Base-by-base conservation (phyloP, 2,888 invertebrate species). In the Palloptera scutellata region DNA sequence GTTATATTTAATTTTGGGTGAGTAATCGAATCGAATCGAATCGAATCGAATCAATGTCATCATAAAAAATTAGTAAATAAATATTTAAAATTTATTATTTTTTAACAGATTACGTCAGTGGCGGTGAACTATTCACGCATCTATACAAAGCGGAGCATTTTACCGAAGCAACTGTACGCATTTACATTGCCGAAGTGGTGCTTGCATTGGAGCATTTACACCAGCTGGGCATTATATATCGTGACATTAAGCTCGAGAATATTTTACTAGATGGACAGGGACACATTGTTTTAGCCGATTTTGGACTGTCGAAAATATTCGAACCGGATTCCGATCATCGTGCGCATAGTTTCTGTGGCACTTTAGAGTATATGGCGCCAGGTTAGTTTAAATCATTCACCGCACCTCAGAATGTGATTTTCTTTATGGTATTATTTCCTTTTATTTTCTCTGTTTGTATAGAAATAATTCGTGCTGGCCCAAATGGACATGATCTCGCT, bases 311-410 rank as follows among this genome's bases (percentile, higher is more conserved):
- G 83, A 98, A 98, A 86, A 97, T 97, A 86, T 89, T 93, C 66
- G 88, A 76, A 30, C 75, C 77, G 0, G 89, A 89, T 78, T 86
- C 84, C 78, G 92, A 94, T 79, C 91, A 91, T 81, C 87, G 97
- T 72, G 94, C 98, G 0, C 97, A 97, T 87, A 97, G 97, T 71
- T 98, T 97, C 87, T 98, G 98, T 84, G 98, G 98, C 17, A 98
- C 98, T 72, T 94, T 98, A 78, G 98, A 98, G 84, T 98, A 98
- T 86, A 98, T 98, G 98, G 97, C 97, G 19, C 97, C 95, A 0
- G 94, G 79, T 78, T 67, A 58, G 51, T 58, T 55, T 43, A 30
- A 15, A 42, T 45, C 40, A 42, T n/a, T 8, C 19, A 1, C 51
- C n/a, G n/a, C n/a, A n/a, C n/a, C n/a, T n/a, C n/a, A n/a, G n/a